These are phyloP conservation scores for Notocelia uddmanniana DNA, from an alignment of 2,888 invertebrate genomes.

Conservation along the genomic window DNA sequence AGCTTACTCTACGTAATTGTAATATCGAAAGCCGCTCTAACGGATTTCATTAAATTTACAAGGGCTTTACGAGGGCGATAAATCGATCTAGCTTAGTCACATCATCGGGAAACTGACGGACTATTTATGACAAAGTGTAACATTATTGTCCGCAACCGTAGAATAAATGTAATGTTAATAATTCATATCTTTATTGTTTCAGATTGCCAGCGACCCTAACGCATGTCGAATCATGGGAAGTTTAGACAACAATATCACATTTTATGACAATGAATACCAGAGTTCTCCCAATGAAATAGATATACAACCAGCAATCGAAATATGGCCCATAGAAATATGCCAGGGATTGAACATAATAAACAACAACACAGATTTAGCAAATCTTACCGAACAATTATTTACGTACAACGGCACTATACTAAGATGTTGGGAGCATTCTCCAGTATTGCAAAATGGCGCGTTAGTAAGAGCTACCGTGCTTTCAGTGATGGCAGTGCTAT, in stretches of 20 bases:
- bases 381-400: constrained; percentile 60
- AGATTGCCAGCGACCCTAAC: constrained; percentile 61
- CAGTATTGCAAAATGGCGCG: constrained; percentile 87
- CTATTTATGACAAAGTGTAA: too few relatives aligned
- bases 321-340: constrained; percentile 76
- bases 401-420: constrained; percentile 69
- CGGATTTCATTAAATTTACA: too few relatives aligned
- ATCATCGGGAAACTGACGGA: too few relatives aligned
- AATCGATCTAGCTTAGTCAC: too few relatives aligned
- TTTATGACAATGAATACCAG: constrained; percentile 67
- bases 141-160: too few relatives aligned
- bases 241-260: constrained; percentile 81
- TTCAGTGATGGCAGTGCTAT: constrained; percentile 89
- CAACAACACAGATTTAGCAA: constrained; percentile 56
- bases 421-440: constrained; percentile 88
- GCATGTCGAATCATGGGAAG: constrained; percentile 81
- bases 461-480: constrained; percentile 89
- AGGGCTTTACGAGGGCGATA: too few relatives aligned
- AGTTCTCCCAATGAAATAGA: constrained; percentile 59
- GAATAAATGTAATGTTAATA: background rate
- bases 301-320: constrained; percentile 53
- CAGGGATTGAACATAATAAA: constrained; percentile 64
- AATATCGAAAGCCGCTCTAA: too few relatives aligned
- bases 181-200: constrained; percentile 61
- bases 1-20: too few relatives aligned